Percentiles rank a stretch among this genome's conserved stretches.
Conservation (phyloP, 2,797 vertebrate species). For the Molossus molossus region DNA sequence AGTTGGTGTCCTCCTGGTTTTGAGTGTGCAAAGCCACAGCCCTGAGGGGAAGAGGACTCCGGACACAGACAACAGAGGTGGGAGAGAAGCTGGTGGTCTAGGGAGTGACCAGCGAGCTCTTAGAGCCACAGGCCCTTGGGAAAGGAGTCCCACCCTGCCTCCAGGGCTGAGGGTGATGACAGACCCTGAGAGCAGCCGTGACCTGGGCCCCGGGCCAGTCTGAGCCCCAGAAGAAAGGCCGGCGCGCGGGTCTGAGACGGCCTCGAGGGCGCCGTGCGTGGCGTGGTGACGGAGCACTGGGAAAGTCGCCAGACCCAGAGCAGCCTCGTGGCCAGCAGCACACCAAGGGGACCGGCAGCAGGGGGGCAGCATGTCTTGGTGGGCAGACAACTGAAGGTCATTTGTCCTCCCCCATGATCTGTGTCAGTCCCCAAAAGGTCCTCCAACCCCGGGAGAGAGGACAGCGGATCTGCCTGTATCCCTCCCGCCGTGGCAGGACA, state of each 20-base stretch:
- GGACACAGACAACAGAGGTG: not conserved
- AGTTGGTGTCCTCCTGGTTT: not conserved
- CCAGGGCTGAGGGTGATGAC: not conserved
- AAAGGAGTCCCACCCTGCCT: not conserved
- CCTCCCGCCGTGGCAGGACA: not conserved
- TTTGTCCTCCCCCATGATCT: not conserved
- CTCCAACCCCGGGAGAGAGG: not conserved
- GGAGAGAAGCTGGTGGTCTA: not conserved
- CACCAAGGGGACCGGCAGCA: not conserved
- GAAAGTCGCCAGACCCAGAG: not conserved
- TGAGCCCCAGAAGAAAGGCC: not conserved
- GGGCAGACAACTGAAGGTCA: not conserved
- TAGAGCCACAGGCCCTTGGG: not conserved
- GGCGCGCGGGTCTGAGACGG: not conserved
- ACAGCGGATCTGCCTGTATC: not conserved
- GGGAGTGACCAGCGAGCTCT: not conserved
- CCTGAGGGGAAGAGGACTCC: not conserved
- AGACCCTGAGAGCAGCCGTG: not conserved
- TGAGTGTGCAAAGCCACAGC: not conserved
- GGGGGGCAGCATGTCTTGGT: not conserved
- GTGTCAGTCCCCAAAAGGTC: not conserved
- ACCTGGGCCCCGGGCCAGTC: not conserved
- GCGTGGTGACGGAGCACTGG: not conserved
- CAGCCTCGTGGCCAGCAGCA: not conserved
- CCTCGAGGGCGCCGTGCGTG: accelerated